Conservation (phyloP, 1,140 invertebrate species). For the Dreissena rostriformis region DNA sequence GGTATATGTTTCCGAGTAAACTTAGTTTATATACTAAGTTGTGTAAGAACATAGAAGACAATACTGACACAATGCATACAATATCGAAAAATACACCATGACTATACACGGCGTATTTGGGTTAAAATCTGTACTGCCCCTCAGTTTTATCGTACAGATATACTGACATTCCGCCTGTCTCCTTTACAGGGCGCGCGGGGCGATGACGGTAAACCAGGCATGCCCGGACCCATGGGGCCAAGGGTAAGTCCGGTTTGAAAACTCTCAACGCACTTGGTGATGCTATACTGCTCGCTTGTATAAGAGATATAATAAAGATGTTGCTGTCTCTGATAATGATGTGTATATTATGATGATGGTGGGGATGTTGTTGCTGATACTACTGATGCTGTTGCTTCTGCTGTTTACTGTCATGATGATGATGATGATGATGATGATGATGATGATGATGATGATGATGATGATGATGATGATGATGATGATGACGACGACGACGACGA, state of each 20-base stretch:
- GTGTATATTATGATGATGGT: not conserved
- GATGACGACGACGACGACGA: not conserved
- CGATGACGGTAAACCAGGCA: not conserved
- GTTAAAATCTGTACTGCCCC: too few relatives aligned
- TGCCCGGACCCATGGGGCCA: conserved; percentile 1
- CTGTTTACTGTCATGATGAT: not conserved
- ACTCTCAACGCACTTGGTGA: too few relatives aligned
- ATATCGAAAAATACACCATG: too few relatives aligned
- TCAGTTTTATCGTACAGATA: too few relatives aligned
- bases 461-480: conserved; percentile 16
- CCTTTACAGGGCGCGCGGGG: not conserved
- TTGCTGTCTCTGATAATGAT: not conserved
- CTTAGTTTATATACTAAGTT: too few relatives aligned
- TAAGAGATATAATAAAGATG: not conserved
- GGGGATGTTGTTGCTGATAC: not conserved
- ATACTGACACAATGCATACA: too few relatives aligned
- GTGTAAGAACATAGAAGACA: too few relatives aligned
- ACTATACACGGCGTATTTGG: too few relatives aligned
- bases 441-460: conserved; percentile 16
- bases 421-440: conserved; percentile 16
- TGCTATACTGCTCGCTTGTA: too few relatives aligned
- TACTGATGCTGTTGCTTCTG: conserved; percentile 2
- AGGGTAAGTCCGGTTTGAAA: not conserved
- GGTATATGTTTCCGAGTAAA: too few relatives aligned
- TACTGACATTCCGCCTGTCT: too few relatives aligned